Evolutionary conservation across 2,888 invertebrate genomes (phyloP), one percentile per base, ranked within the genome.

Genomic region (Drosophila subquinaria): DNA sequence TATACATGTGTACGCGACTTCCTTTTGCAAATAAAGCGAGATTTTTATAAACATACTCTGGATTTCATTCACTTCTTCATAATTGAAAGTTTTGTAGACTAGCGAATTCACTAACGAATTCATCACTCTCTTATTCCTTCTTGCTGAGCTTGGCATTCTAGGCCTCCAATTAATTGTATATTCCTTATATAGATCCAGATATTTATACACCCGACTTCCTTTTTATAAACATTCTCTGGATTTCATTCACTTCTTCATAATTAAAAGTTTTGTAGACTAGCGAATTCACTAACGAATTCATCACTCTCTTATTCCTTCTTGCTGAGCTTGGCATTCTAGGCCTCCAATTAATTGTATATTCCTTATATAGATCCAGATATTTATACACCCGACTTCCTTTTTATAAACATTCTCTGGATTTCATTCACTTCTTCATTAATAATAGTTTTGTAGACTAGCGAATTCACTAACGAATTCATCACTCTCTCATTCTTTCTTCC

Each of bases 201-300:
- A 27, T n/a, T n/a, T 1, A 45, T 23, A 27, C 0, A 23, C 4
- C 5, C 11, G 33, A 67, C 50, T 30, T 53, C n/a, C 45, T 53
- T 35, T 67, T 23, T 48, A 55, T 35, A 45, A 50, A 60, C 57
- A 48, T 60, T 3, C 15, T 17, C 27, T 17, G 20, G 55, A 4
- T n/a, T 15, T 9, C 27, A 30, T 76, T 33, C 33, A 8, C 27
- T 30, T 30, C 30, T 73, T 70, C 23, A 23, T 23, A 70, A 73
- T 62, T 66, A 45, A 50, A 27, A 30, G 30, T 33, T 30, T 30
- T 27, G 47, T 42, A 56, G 35, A 45, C 75, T 78, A 87, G 56
- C 43, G 57, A 69, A 40, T 43, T 23, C 23, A 4, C 23, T 23
- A 23, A 4, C 23, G 23, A 23, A 23, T 4, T 23, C 23, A 23